Evolutionary conservation across 1,140 invertebrate species (phyloP).

Genomic region (Solenopsis fugax): DNA sequence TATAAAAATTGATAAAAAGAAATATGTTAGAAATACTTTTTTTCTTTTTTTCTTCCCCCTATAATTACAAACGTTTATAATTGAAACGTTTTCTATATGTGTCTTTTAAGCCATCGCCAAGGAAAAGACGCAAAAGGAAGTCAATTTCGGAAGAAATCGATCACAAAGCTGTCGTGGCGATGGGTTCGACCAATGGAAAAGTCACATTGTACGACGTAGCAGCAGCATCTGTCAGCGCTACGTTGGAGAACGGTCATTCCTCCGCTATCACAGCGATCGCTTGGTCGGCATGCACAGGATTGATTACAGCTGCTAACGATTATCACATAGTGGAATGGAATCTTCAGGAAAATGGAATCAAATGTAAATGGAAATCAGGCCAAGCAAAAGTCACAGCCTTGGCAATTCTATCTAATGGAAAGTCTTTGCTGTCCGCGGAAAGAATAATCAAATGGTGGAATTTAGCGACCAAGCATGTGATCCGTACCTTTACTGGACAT

Average conservation of each 20-base stretch:
- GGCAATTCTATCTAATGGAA: slow-evolving; percentile 88
- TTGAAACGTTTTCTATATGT: slow-evolving; percentile 13
- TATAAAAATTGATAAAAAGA: background rate
- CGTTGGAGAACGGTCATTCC: slow-evolving; percentile 87
- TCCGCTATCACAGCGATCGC: slow-evolving; percentile 86
- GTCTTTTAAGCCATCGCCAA: slow-evolving; percentile 76
- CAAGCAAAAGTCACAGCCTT: slow-evolving; percentile 90
- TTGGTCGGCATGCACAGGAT: slow-evolving; percentile 84
- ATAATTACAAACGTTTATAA: slow-evolving; percentile 19
- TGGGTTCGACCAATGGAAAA: slow-evolving; percentile 86
- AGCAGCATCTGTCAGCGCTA: slow-evolving; percentile 82
- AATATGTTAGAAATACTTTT: slow-evolving; percentile 5
- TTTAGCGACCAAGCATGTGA: slow-evolving; percentile 87
- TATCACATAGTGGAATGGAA: slow-evolving; percentile 87
- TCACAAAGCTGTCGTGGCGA: slow-evolving; percentile 84
- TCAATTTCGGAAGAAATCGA: slow-evolving; percentile 81
- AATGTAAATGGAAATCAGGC: slow-evolving; percentile 89
- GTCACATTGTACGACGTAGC: slow-evolving; percentile 86
- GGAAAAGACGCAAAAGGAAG: slow-evolving; percentile 85
- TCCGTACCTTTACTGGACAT: slow-evolving; percentile 90
- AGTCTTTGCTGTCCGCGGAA: slow-evolving; percentile 89
- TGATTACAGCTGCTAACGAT: slow-evolving; percentile 87
- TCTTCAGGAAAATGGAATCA: slow-evolving; percentile 85
- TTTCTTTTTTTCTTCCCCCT: background rate
- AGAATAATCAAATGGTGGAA: slow-evolving; percentile 90